Evolutionary conservation across 2,888 invertebrate genomes (phyloP).

Genomic region (Parnassius smintheus): DNA sequence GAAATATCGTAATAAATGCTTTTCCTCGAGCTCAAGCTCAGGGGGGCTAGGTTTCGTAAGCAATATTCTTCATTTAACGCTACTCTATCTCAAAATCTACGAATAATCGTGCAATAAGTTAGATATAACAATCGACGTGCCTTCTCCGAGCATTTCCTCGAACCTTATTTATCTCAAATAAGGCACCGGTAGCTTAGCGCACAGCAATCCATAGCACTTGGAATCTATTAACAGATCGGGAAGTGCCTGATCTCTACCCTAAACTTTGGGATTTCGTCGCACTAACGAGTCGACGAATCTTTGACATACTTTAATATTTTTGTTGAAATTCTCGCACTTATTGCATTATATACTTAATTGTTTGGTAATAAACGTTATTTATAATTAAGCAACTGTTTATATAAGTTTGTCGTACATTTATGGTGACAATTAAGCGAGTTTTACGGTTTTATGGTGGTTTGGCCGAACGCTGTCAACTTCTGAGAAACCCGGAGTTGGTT

Average conservation of each 20-base stretch:
- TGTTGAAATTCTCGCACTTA: too few relatives aligned
- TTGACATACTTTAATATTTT: not conserved
- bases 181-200: conserved; percentile 29
- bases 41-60: too few relatives aligned
- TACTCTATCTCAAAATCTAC: too few relatives aligned
- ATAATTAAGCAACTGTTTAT: conserved; percentile 37
- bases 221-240: conserved; percentile 38
- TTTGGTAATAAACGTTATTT: conserved; percentile 22
- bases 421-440: conserved; percentile 66
- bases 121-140: too few relatives aligned
- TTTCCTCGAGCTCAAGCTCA: too few relatives aligned
- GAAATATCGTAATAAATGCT: too few relatives aligned
- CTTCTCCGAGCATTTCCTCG: too few relatives aligned
- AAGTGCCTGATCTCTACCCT: conserved; percentile 32
- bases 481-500: conserved; percentile 53
- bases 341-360: conserved; percentile 16
- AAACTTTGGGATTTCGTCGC: conserved; percentile 47
- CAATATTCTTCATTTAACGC: too few relatives aligned
- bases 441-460: conserved; percentile 67
- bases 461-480: conserved; percentile 67
- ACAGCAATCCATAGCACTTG: conserved; percentile 50
- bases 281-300: conserved; percentile 50
- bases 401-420: conserved; percentile 51
- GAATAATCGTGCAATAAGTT: too few relatives aligned
- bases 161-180: not conserved